Base-by-base conservation (phyloP, 2,797 vertebrate genomes). In the Poeciliopsis infans region DNA sequence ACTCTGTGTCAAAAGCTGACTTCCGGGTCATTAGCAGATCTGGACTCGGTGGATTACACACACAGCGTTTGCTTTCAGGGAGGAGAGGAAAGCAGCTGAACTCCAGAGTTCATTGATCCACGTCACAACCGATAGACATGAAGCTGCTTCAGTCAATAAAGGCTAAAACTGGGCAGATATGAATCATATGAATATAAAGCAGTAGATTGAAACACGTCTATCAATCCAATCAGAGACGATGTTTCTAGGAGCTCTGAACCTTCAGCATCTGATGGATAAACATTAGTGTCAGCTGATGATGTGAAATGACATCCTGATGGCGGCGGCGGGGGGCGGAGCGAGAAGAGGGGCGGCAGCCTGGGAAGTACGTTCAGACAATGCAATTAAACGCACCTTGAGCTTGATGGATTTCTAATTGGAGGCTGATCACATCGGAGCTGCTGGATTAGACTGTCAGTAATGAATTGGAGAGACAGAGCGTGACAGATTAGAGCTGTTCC, bases 341-440 rank as follows among this genome's bases (percentile, higher is more conserved):
- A 79, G 64, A 84, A 83, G 79, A 72, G 45, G 76, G 79, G 85
- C 87, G 82, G 85, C 33, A 76, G 78, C 81, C 87, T 79, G 86
- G 87, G 92, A 93, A 92, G 91, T 93, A 66, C 47, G 28, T 73
- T 75, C 87, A 81, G 91, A 92, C 90, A 90, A 91, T 92, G 92
- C 91, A 94, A 94, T 95, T 94, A 94, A 95, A 93, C 77, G 88
- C 93, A 94, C 90, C 89, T 92, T 89, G 88, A 82, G 85, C 90
- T 92, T 94, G 93, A 94, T 95, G 91, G 89, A 88, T 93, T 93
- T 94, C 90, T 95, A 94, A 94, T 95, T 95, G 92, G 92, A 93
- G 90, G 91, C 87, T 94, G 93, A 94, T 94, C 93, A 92, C 92
- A 93, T 93, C 85, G 59, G 90, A 92, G 93, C 91, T 93, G 91